These are phyloP conservation scores for Bos indicus DNA, from an alignment of 2,113 vertebrate species.

Conservation along the genomic window DNA sequence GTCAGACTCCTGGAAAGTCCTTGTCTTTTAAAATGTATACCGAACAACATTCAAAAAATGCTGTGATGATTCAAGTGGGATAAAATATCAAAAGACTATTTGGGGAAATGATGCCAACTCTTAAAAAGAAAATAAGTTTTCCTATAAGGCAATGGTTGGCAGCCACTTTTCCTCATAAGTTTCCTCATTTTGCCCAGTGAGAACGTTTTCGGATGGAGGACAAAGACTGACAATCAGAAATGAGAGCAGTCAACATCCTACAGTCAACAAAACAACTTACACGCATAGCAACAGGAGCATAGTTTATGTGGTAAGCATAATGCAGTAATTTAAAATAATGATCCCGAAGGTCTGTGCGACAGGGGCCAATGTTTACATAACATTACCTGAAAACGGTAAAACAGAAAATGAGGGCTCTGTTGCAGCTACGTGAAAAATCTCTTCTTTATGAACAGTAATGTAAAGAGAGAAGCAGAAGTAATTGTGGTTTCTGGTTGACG, in stretches of 20 bases:
- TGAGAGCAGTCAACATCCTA: not conserved
- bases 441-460: not conserved
- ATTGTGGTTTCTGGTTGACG: not conserved
- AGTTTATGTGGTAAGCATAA: not conserved
- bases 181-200: not conserved
- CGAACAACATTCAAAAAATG: not conserved
- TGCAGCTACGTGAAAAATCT: not conserved
- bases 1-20: not conserved
- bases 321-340: not conserved
- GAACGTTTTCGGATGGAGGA: not conserved
- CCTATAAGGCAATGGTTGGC: not conserved
- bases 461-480: slow-evolving; percentile 11
- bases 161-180: not conserved
- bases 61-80: not conserved
- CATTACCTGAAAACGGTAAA: not conserved
- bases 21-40: not conserved
- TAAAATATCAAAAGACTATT: slow-evolving; percentile 6
- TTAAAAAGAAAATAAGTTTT: slow-evolving; percentile 2
- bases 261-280: not conserved
- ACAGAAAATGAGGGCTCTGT: not conserved
- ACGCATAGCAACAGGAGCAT: not conserved
- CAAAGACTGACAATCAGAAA: not conserved
- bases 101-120: not conserved
- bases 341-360: not conserved
- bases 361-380: not conserved